Conservation (phyloP, 92 coral and sea anemone genomes). For the Epizoanthus stellaris region DNA sequence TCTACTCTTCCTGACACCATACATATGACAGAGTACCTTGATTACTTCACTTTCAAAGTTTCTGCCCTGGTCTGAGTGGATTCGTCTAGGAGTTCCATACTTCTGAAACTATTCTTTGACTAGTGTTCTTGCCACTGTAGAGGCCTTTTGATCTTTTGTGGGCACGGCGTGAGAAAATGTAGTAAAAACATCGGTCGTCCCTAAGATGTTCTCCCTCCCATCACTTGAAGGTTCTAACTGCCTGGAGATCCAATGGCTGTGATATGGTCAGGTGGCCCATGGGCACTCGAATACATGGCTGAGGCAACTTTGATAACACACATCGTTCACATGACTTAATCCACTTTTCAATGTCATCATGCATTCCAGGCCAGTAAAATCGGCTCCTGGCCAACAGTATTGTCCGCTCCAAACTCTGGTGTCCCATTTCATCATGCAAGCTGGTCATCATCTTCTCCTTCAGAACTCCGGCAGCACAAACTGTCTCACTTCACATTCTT, state of each 20-base stretch:
- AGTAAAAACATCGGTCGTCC: constrained; percentile 72
- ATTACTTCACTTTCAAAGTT: constrained; percentile 60
- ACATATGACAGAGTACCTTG: constrained; percentile 46
- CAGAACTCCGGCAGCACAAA: constrained; percentile 58
- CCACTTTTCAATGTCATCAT: constrained; percentile 52
- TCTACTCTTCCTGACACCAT: constrained; percentile 58
- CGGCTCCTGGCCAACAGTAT: constrained; percentile 52
- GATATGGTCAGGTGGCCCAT: constrained; percentile 53
- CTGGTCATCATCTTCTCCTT: constrained; percentile 60
- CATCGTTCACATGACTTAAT: constrained; percentile 62
- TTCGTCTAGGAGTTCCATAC: constrained; percentile 47
- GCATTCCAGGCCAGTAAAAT: constrained; percentile 70
- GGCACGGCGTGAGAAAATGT: constrained; percentile 68
- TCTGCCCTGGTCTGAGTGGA: constrained; percentile 78
- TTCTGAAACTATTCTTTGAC: constrained; percentile 69
- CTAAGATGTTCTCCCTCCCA: constrained; percentile 68
- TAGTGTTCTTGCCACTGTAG: constrained; percentile 57
- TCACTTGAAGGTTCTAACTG: constrained; percentile 65
- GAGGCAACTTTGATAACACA: constrained; percentile 58
- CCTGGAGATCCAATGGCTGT: constrained; percentile 57
- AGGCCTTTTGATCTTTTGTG: constrained; percentile 62
- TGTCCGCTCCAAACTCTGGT: constrained; percentile 66
- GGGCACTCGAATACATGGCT: constrained; percentile 54
- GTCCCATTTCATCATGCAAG: constrained; percentile 64
- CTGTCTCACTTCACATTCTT: constrained; percentile 32